Conservation (phyloP, 2,797 vertebrate species). For the Gephyroberyx darwinii region DNA sequence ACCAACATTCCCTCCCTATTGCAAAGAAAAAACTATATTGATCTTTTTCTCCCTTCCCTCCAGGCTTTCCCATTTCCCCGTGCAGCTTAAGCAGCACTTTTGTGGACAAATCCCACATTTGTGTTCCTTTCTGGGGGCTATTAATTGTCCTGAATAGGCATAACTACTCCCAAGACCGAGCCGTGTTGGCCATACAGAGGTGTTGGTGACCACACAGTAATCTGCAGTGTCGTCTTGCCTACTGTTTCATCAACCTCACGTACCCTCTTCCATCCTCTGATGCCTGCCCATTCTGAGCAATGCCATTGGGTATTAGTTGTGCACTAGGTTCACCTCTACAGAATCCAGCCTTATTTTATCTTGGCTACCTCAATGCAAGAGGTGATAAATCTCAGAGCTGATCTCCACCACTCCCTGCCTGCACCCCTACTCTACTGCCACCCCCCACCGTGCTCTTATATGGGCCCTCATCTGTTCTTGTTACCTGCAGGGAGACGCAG, state of each 20-base stretch:
- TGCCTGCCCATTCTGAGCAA: constrained; percentile 63
- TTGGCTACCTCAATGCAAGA: constrained; percentile 64
- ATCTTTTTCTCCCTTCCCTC: constrained; percentile 77
- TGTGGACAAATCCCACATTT: constrained; percentile 77
- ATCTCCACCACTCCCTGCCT: constrained; percentile 70
- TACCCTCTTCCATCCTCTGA: constrained; percentile 59
- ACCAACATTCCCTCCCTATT: constrained; percentile 77
- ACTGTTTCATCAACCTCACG: constrained; percentile 81
- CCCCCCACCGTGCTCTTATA: constrained; percentile 60
- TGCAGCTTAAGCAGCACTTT: constrained; percentile 82
- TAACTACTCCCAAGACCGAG: constrained; percentile 71
- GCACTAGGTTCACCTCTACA: constrained; percentile 67
- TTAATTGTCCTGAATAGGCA: constrained; percentile 80
- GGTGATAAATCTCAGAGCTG: constrained; percentile 74
- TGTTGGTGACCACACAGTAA: constrained; percentile 70
- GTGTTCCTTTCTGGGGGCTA: constrained; percentile 79
- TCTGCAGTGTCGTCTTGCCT: constrained; percentile 75
- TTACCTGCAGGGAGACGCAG: constrained; percentile 79
- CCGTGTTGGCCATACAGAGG: constrained; percentile 64
- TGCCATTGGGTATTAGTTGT: constrained; percentile 62
- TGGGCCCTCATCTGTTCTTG: constrained; percentile 78
- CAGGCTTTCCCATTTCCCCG: constrained; percentile 76
- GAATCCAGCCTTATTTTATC: constrained; percentile 66
- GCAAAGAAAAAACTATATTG: constrained; percentile 74
- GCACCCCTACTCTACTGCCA: constrained; percentile 55